Evolutionary conservation across 1,140 invertebrate species (phyloP).

Genomic region (Calephelis virginiensis): DNA sequence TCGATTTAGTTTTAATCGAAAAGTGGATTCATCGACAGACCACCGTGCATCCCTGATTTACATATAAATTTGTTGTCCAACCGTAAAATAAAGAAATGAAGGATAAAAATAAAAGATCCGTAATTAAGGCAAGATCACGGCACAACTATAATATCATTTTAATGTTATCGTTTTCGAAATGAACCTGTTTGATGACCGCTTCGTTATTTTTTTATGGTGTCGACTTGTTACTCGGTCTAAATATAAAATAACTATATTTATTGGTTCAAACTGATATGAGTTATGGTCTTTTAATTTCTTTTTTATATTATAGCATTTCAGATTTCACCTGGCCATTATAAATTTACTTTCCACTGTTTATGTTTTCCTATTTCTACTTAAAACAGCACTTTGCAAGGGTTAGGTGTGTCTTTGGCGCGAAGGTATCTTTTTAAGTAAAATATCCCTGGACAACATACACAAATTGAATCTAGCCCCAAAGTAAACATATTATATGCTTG

Average conservation of each 20-base stretch:
- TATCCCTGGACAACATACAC: too few species aligned
- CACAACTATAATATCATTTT: slow-evolving; percentile 63
- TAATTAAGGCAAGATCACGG: slow-evolving; percentile 57
- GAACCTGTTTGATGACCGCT: slow-evolving; percentile 38
- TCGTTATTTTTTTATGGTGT: slow-evolving; percentile 42
- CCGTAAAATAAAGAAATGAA: slow-evolving; percentile 76
- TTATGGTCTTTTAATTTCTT: slow-evolving; percentile 6
- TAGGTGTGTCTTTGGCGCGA: too few species aligned
- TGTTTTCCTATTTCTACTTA: too few species aligned
- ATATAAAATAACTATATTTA: slow-evolving; percentile 15
- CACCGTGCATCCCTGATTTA: slow-evolving; percentile 63
- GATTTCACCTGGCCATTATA: too few species aligned
- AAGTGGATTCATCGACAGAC: slow-evolving; percentile 58
- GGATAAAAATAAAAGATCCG: slow-evolving; percentile 52
- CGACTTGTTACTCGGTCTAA: slow-evolving; percentile 15
- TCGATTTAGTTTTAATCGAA: slow-evolving; percentile 59
- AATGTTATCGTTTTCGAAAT: slow-evolving; percentile 56
- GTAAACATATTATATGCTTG: too few species aligned
- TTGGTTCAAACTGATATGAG: slow-evolving; percentile 2
- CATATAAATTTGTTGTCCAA: slow-evolving; percentile 73
- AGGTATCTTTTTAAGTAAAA: too few species aligned
- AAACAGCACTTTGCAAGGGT: too few species aligned
- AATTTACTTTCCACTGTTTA: too few species aligned
- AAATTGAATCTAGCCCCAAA: too few species aligned
- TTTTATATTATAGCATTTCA: not conserved